Conservation (phyloP, 2,888 invertebrate species). For the Tipula confusa region DNA sequence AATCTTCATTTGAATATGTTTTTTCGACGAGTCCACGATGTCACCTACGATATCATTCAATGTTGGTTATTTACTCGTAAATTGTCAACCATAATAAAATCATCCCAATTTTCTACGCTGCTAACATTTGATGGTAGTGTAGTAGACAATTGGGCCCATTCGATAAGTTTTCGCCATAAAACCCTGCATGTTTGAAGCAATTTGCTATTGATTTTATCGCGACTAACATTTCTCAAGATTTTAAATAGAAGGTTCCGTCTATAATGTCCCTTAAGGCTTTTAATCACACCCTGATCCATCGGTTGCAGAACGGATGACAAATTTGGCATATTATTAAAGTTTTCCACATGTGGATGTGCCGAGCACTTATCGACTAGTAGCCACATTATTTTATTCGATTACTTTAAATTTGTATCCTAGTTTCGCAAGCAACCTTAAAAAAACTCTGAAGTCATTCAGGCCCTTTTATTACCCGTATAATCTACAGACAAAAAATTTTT, state of each 20-base stretch:
- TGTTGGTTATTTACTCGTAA: neutral
- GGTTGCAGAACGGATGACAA: constrained; percentile 36
- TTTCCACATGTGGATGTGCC: neutral
- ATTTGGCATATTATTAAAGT: constrained; percentile 38
- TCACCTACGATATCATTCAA: neutral
- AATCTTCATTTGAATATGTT: neutral
- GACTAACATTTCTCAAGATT: neutral
- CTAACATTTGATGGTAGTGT: neutral
- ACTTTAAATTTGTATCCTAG: constrained; percentile 36
- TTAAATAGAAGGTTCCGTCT: constrained; percentile 29
- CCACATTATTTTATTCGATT: constrained; percentile 36
- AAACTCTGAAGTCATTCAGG: constrained; percentile 34
- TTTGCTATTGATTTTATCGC: neutral
- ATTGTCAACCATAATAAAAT: neutral
- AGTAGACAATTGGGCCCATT: neutral
- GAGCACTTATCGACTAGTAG: constrained; percentile 38
- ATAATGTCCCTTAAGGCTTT: constrained; percentile 38
- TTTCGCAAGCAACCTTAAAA: constrained; percentile 34
- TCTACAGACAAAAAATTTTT: neutral
- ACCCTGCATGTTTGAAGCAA: neutral
- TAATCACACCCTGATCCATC: no score
- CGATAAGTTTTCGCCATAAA: neutral
- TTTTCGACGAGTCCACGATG: neutral
- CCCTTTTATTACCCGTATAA: constrained; percentile 26
- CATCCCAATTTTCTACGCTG: neutral